Evolutionary conservation across 2,888 invertebrate species (phyloP).

Genomic region (Megaustenia siamemsis): DNA sequence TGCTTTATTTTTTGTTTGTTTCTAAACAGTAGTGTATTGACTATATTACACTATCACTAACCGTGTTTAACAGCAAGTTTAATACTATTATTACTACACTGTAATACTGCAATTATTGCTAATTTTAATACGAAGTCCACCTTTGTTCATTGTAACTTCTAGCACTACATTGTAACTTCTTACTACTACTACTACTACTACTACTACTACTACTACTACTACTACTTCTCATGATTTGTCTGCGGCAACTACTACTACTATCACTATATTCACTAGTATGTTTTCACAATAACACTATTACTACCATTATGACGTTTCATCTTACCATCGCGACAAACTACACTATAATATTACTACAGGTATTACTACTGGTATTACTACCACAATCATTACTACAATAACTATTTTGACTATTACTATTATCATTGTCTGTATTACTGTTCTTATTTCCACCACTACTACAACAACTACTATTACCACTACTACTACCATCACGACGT

Average conservation of each 20-base stretch:
- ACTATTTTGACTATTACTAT: conserved; percentile 1
- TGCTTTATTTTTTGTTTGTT: too few relatives aligned
- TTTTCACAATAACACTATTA: background rate
- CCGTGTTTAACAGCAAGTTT: too few relatives aligned
- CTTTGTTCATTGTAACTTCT: background rate
- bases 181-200: conserved; percentile 20
- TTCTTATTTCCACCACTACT: background rate
- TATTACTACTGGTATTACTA: background rate
- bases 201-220: background rate
- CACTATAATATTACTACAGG: background rate
- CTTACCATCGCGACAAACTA: background rate
- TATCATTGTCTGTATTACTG: background rate
- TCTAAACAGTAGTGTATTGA: too few relatives aligned
- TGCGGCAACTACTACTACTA: background rate
- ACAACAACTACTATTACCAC: background rate
- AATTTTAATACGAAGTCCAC: too few relatives aligned
- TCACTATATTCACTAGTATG: background rate
- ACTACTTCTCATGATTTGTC: background rate
- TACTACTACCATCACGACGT: conserved; percentile 11
- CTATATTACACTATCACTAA: too few relatives aligned
- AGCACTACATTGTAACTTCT: too few relatives aligned
- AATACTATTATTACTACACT: too few relatives aligned
- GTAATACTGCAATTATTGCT: too few relatives aligned
- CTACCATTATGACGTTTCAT: background rate
- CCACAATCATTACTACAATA: background rate